A percentile compares a stretch with the other conserved stretches of the same genome.
Evolutionary conservation across 2,113 vertebrate species (phyloP).

Genomic region (Merops nubicus): DNA sequence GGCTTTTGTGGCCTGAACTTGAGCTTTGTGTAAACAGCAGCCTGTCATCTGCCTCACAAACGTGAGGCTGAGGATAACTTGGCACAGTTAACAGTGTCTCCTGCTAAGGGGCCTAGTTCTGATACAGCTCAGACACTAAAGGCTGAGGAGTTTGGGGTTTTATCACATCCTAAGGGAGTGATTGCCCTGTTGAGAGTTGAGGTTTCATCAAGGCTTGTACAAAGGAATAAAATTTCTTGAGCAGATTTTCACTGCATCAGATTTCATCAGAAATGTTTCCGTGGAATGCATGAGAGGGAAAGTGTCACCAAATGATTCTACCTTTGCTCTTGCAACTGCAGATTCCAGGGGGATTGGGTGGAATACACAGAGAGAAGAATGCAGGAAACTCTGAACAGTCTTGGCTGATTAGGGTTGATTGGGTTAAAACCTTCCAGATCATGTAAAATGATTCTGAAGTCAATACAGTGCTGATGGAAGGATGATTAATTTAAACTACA

Average conservation of each 20-base stretch:
- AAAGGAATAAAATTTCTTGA: slow-evolving; percentile 29
- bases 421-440: slow-evolving; percentile 67
- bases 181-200: slow-evolving; percentile 35
- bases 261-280: slow-evolving; percentile 45
- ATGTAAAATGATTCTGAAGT: slow-evolving; percentile 58
- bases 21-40: slow-evolving; percentile 30
- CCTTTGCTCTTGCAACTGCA: not conserved
- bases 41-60: slow-evolving; percentile 37
- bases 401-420: slow-evolving; percentile 57
- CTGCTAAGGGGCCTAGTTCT: slow-evolving; percentile 15
- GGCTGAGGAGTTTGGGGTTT: not conserved
- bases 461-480: slow-evolving; percentile 60
- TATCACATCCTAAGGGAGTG: not conserved
- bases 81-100: not conserved
- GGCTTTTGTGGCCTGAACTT: slow-evolving; percentile 45
- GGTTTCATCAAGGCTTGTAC: slow-evolving; percentile 29
- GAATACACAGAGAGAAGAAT: slow-evolving; percentile 4
- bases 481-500: slow-evolving; percentile 54
- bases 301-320: slow-evolving; percentile 19
- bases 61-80: not conserved
- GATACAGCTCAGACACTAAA: not conserved
- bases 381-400: slow-evolving; percentile 57
- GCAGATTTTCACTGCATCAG: slow-evolving; percentile 48
- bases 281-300: not conserved
- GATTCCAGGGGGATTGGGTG: slow-evolving; percentile 36